Evolutionary conservation across 2,888 invertebrate genomes (phyloP).

Genomic region (Hofmannophila pseudospretella): DNA sequence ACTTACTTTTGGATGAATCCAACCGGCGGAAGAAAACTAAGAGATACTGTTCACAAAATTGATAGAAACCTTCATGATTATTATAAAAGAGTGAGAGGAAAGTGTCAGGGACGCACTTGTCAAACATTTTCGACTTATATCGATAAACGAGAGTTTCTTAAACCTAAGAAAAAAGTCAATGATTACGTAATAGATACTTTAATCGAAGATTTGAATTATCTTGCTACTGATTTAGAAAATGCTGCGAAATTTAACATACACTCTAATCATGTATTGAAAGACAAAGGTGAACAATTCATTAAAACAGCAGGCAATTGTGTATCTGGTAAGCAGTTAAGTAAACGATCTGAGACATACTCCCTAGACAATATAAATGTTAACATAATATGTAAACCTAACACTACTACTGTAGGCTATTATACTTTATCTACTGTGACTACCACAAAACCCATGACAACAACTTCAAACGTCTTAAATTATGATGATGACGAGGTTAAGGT

Average conservation of each 20-base stretch:
- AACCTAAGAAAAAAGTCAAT: conserved; percentile 12
- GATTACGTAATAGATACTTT: conserved; percentile 14
- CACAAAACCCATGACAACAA: background rate
- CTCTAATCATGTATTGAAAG: conserved; percentile 23
- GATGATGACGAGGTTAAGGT: conserved; percentile 12
- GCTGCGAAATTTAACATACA: conserved; percentile 19
- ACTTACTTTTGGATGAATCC: conserved; percentile 62
- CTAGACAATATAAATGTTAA: conserved; percentile 55
- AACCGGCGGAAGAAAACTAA: conserved; percentile 46
- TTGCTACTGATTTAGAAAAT: conserved; percentile 30
- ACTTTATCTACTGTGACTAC: background rate
- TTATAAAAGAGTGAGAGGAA: conserved; percentile 52
- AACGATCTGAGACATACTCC: conserved; percentile 29
- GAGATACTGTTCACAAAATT: conserved; percentile 46
- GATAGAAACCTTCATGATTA: conserved; percentile 49
- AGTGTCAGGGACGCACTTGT: conserved; percentile 51
- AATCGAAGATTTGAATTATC: conserved; percentile 18
- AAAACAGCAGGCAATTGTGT: conserved; percentile 25
- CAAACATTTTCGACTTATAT: conserved; percentile 38
- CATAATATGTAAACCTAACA: conserved; percentile 41
- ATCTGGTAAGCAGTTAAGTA: conserved; percentile 6
- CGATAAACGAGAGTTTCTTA: conserved; percentile 35
- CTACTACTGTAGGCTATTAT: background rate
- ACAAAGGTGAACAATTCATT: conserved; percentile 24
- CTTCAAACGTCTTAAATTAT: conserved; percentile 10